Percentiles rank a stretch among this genome's conserved stretches.
Evolutionary conservation across 1,140 invertebrate genomes (phyloP).

Genomic region (Cephus cinctus): DNA sequence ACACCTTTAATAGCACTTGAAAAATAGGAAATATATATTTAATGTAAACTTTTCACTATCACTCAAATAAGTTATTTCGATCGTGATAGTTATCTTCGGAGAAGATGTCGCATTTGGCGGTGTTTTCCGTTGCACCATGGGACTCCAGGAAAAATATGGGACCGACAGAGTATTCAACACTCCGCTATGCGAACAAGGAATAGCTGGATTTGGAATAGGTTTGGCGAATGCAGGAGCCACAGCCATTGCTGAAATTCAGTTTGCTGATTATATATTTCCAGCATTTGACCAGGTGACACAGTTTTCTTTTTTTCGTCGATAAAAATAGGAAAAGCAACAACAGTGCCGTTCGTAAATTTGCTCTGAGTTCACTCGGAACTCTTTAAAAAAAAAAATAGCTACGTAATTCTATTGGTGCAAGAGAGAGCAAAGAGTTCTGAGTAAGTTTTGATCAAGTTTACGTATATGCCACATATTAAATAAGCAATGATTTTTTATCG

Average conservation of each 20-base stretch:
- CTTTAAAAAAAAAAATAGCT: constrained; percentile 8
- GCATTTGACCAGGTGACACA: constrained; percentile 99
- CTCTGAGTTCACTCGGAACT: no score
- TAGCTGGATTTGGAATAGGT: constrained; percentile 96
- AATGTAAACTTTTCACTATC: not conserved
- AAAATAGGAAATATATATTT: no score
- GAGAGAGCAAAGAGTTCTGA: no score
- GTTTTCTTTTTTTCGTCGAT: no score
- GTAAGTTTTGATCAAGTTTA: no score
- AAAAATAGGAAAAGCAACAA: no score
- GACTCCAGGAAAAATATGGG: constrained; percentile 92
- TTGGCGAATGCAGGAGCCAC: constrained; percentile 85
- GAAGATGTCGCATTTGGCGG: constrained; percentile 99
- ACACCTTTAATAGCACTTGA: no score
- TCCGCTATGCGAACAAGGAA: constrained; percentile 97
- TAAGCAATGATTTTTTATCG: constrained; percentile 27
- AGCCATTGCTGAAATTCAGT: constrained; percentile 98
- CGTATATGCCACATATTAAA: no score
- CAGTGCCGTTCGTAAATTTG: no score
- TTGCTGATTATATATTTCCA: constrained; percentile 99
- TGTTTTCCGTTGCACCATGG: constrained; percentile 95
- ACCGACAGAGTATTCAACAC: constrained; percentile 95
- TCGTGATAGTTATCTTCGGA: constrained; percentile 79
- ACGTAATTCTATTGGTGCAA: not conserved
- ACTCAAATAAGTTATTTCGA: not conserved